A percentile compares a stretch with the other conserved stretches of the same genome.
These are phyloP conservation scores for Trypoxylon attenuatum DNA, from an alignment of 2,888 invertebrate genomes.

Conservation along the genomic window DNA sequence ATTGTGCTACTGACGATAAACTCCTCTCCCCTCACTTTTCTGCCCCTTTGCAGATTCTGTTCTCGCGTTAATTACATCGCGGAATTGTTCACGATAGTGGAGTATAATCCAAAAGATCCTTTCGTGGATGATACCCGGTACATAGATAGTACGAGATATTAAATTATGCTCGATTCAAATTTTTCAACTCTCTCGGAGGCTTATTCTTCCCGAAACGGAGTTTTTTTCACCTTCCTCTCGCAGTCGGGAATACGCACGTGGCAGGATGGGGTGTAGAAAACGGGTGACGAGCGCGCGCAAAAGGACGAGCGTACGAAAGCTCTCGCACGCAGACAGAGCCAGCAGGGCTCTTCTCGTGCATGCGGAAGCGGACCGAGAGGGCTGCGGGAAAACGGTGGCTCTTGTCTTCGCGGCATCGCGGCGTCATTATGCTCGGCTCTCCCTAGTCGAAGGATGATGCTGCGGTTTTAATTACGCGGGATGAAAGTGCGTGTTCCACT, in stretches of 20 bases:
- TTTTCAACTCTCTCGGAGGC: too few species aligned
- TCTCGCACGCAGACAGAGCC: background rate
- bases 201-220: background rate
- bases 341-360: background rate
- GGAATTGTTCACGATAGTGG: too few species aligned
- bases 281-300: background rate
- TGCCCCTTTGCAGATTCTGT: too few species aligned
- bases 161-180: too few species aligned
- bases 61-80: too few species aligned
- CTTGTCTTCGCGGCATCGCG: conserved; percentile 56
- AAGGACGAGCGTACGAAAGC: background rate
- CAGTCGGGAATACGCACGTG: background rate
- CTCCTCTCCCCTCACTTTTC: too few species aligned
- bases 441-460: conserved; percentile 59
- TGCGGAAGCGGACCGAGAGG: conserved; percentile 6
- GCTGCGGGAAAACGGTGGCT: conserved; percentile 22
- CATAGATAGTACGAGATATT: too few species aligned
- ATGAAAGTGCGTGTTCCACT: conserved; percentile 66
- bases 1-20: too few species aligned
- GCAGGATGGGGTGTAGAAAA: background rate
- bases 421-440: conserved; percentile 54
- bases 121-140: too few species aligned
- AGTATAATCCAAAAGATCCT: too few species aligned
- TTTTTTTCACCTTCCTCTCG: background rate
- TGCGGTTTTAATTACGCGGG: conserved; percentile 72